phyloP scores from a whole-genome alignment of 2,113 vertebrate genomes.

The Grammatotria lemairii region DNA sequence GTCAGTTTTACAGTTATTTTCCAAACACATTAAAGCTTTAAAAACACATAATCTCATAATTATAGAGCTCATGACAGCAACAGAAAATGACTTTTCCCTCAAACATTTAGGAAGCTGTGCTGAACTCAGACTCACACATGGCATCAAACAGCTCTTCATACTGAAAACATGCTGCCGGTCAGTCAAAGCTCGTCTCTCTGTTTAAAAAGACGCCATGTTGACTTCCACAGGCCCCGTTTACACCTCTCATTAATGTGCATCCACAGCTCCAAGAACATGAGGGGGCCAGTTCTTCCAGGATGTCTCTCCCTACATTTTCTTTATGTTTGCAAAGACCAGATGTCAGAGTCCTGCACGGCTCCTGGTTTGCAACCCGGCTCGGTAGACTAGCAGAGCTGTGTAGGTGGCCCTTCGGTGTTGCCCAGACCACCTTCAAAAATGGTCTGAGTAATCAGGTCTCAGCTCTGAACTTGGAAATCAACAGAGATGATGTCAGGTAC shows the following conservation, averaged over 20 bases:
- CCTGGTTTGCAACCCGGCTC: neutral
- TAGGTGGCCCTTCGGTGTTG: neutral
- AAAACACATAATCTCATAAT: neutral
- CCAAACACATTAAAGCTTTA: neutral
- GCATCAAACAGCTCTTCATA: neutral
- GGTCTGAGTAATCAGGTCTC: neutral
- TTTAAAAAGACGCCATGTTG: neutral
- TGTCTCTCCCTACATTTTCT: neutral
- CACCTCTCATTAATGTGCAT: neutral
- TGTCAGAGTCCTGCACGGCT: neutral
- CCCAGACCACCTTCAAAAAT: neutral
- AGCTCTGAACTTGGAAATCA: neutral
- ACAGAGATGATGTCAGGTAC: too few species aligned
- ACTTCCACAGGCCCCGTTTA: neutral
- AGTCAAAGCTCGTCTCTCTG: neutral
- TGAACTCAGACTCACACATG: neutral
- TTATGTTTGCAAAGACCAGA: neutral
- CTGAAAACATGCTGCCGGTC: neutral
- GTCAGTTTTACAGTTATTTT: neutral
- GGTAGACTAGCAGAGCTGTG: neutral
- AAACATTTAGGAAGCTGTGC: neutral
- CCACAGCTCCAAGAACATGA: neutral
- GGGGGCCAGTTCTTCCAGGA: neutral
- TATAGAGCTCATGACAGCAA: neutral
- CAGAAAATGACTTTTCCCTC: neutral